These are phyloP conservation scores for Torymus aiolomorphi DNA, from an alignment of 2,888 invertebrate genomes.

Conservation along the genomic window DNA sequence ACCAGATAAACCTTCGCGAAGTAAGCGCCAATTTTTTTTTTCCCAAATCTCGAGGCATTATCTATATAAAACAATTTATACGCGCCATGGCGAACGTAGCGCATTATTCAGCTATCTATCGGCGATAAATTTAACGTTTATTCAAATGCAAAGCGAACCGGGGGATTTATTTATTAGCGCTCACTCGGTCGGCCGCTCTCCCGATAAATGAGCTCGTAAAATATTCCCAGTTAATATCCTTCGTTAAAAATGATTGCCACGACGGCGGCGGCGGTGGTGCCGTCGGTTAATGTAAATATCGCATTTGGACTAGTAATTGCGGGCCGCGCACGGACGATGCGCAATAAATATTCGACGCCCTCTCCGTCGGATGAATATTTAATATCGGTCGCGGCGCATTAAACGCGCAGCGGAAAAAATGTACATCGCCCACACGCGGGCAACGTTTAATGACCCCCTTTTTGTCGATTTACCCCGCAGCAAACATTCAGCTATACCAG, in stretches of 20 bases:
- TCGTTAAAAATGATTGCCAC: background rate
- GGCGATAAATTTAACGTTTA: slow-evolving; percentile 4
- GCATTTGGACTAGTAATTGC: slow-evolving; percentile 12
- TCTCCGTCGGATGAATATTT: slow-evolving; percentile 13
- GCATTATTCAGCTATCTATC: slow-evolving; percentile 8
- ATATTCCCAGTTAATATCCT: slow-evolving; percentile 24
- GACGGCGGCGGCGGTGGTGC: background rate
- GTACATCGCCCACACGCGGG: background rate
- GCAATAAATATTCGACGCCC: slow-evolving; percentile 32
- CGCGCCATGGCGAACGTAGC: background rate
- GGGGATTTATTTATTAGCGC: slow-evolving; percentile 11
- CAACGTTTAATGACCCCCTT: slow-evolving; percentile 8
- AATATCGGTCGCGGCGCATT: background rate
- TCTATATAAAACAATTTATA: too few relatives aligned
- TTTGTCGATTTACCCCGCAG: slow-evolving; percentile 16
- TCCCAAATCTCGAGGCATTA: too few relatives aligned
- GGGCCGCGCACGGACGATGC: background rate
- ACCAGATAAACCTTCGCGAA: too few relatives aligned
- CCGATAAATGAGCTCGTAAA: slow-evolving; percentile 23
- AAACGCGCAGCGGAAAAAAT: slow-evolving; percentile 2
- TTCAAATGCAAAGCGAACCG: background rate
- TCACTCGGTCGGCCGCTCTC: background rate
- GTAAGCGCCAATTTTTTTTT: too few relatives aligned
- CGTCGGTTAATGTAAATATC: slow-evolving; percentile 26
- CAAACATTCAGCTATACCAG: background rate